A percentile compares a stretch with the other conserved stretches of the same genome.
Evolutionary conservation across 2,113 vertebrate species (phyloP).

Genomic region (Myanophis thanlyinensis): DNA sequence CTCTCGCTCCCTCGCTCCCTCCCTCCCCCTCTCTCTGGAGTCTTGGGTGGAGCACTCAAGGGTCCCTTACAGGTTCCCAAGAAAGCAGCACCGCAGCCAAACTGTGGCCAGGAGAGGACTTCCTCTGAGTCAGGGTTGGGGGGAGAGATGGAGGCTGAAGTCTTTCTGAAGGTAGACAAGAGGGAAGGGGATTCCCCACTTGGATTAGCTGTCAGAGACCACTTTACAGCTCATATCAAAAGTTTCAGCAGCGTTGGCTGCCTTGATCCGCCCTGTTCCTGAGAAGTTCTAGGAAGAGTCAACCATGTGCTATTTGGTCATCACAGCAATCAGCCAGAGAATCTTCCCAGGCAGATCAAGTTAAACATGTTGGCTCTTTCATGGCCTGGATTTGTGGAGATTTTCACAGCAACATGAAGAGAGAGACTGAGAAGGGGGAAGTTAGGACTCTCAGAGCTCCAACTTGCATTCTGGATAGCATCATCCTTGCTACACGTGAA

Average conservation of each 20-base stretch:
- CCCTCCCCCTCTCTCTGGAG: accelerated
- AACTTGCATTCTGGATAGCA: accelerated
- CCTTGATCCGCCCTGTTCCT: slow-evolving; percentile 24
- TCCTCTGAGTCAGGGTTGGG: not conserved
- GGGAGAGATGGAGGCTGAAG: not conserved
- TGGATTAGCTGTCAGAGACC: not conserved
- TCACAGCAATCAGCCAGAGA: not conserved
- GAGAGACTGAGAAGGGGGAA: not conserved
- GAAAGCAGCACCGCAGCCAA: slow-evolving; percentile 28
- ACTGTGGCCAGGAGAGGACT: not conserved
- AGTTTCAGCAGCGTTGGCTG: slow-evolving; percentile 30
- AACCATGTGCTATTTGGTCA: slow-evolving; percentile 30
- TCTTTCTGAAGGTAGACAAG: not conserved
- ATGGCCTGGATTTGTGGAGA: not conserved
- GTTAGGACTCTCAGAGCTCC: not conserved
- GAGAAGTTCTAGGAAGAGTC: not conserved
- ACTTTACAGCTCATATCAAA: not conserved
- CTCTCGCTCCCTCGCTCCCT: too few species aligned
- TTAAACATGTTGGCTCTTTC: slow-evolving; percentile 21
- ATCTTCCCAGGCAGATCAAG: slow-evolving; percentile 19
- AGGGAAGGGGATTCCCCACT: not conserved
- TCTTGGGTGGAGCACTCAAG: not conserved
- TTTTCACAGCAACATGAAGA: not conserved
- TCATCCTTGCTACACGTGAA: accelerated
- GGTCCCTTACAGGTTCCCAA: not conserved